Evolutionary conservation across 2,113 vertebrate species (phyloP).

Genomic region (Fulica atra): DNA sequence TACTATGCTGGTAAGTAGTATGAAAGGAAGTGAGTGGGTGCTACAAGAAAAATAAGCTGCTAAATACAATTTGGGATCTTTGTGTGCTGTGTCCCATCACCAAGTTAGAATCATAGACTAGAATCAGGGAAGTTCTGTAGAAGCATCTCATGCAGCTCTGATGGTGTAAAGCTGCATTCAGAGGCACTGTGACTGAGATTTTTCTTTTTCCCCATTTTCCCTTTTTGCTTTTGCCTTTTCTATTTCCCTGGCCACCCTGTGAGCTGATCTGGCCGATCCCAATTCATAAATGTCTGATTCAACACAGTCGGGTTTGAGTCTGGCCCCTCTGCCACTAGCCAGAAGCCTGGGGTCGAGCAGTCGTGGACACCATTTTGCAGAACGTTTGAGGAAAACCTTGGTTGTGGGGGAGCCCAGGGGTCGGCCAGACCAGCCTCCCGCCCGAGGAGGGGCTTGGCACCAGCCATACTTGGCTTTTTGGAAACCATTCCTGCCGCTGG

Average conservation of each 20-base stretch:
- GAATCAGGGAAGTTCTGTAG: not conserved
- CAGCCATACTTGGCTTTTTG: not conserved
- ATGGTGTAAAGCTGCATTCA: not conserved
- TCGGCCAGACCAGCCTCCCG: accelerated
- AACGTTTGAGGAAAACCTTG: not conserved
- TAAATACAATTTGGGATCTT: not conserved
- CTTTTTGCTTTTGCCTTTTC: not conserved
- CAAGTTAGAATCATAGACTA: not conserved
- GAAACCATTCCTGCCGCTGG: not conserved
- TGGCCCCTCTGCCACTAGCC: not conserved
- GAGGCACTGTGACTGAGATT: not conserved
- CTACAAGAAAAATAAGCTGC: not conserved
- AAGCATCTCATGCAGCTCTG: not conserved
- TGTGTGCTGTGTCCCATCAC: not conserved
- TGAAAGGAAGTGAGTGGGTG: not conserved
- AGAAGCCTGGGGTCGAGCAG: not conserved
- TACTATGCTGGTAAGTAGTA: not conserved
- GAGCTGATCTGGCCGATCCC: not conserved
- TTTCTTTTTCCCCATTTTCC: no score
- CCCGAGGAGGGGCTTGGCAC: not conserved
- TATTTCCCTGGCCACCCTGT: not conserved
- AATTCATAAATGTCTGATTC: not conserved
- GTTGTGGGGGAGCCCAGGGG: not conserved
- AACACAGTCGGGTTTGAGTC: not conserved
- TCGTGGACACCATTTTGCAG: accelerated